These are phyloP conservation scores for Clarias pachynema DNA, from an alignment of 2,797 vertebrate genomes.

Conservation along the genomic window DNA sequence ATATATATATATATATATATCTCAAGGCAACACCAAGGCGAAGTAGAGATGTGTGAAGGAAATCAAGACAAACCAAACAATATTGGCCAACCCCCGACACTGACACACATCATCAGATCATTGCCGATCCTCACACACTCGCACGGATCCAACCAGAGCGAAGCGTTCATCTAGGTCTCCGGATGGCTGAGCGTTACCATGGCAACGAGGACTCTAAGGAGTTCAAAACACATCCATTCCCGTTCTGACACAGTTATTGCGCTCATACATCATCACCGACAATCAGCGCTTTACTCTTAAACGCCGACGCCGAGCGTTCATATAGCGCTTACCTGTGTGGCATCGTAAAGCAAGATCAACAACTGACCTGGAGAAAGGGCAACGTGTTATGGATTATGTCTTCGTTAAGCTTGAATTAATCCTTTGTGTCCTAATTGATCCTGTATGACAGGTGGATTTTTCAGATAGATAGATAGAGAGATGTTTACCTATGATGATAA, in stretches of 20 bases:
- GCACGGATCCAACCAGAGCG: conserved; percentile 35
- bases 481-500: neutral
- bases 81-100: neutral
- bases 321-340: neutral
- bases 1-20: no score
- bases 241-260: conserved; percentile 46
- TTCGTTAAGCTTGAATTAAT: neutral
- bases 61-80: conserved; percentile 10
- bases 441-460: neutral
- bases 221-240: conserved; percentile 33
- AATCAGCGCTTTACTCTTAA: conserved; percentile 21
- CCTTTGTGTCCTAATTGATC: neutral
- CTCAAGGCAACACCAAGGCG: neutral
- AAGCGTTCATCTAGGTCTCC: conserved; percentile 31
- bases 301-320: neutral
- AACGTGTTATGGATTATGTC: neutral
- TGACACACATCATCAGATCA: conserved; percentile 14
- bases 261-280: conserved; percentile 38
- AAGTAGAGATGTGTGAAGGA: neutral
- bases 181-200: conserved; percentile 40
- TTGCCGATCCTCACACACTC: conserved; percentile 18
- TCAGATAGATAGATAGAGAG: neutral
- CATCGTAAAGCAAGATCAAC: neutral
- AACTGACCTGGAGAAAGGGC: neutral
- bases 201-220: conserved; percentile 43